Conservation (phyloP, 1,140 invertebrate species). For the Drosophila lowei region DNA sequence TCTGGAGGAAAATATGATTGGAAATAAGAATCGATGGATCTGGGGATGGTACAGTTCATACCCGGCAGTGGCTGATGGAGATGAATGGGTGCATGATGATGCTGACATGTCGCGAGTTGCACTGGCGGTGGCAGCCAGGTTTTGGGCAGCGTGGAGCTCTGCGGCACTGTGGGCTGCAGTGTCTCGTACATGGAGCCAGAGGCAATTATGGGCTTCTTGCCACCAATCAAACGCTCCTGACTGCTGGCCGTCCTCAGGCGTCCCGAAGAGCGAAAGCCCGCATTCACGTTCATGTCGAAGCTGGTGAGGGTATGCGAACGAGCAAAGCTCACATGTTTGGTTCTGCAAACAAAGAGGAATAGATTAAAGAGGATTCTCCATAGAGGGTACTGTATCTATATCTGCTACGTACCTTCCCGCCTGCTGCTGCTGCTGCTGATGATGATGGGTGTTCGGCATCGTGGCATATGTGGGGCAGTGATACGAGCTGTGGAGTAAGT, state of each 20-base stretch:
- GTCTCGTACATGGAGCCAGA: conserved; percentile 74
- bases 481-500: conserved; percentile 71
- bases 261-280: conserved; percentile 84
- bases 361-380: background rate
- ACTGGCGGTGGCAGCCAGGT: conserved; percentile 57
- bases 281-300: conserved; percentile 87
- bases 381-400: background rate
- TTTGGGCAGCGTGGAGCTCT: conserved; percentile 60
- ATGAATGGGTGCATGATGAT: conserved; percentile 72
- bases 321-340: conserved; percentile 96
- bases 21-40: background rate
- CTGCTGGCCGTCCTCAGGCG: conserved; percentile 85
- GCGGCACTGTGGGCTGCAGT: conserved; percentile 58
- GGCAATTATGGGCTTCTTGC: conserved; percentile 84
- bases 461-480: conserved; percentile 79
- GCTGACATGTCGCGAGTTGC: conserved; percentile 68
- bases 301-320: conserved; percentile 92
- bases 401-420: conserved; percentile 52
- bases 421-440: conserved; percentile 56
- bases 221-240: conserved; percentile 88
- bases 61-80: conserved; percentile 69
- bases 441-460: conserved; percentile 68
- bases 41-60: background rate
- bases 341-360: conserved; percentile 83
- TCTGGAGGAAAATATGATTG: conserved; percentile 20